Conservation (phyloP, 2,888 invertebrate species). For the Ceraclea dissimilis region DNA sequence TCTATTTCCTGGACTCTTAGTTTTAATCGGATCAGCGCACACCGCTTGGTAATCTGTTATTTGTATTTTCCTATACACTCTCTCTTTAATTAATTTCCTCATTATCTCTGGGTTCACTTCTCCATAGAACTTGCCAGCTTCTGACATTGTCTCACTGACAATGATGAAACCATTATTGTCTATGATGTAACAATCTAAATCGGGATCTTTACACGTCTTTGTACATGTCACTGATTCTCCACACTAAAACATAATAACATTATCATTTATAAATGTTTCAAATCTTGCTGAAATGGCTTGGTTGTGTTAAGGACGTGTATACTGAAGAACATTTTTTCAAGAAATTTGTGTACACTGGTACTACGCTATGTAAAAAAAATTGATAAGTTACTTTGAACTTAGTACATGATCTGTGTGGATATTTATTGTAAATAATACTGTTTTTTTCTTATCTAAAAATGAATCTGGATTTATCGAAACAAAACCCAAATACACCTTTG, state of each 20-base stretch:
- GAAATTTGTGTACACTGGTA: neutral
- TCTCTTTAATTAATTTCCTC: conserved; percentile 62
- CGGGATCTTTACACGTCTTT: conserved; percentile 54
- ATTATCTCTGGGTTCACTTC: conserved; percentile 74
- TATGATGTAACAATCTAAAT: conserved; percentile 73
- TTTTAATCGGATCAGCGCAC: conserved; percentile 64
- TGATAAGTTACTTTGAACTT: too few species aligned
- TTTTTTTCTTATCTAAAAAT: too few species aligned
- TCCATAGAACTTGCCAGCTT: conserved; percentile 83
- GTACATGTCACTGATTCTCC: conserved; percentile 41
- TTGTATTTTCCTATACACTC: conserved; percentile 65
- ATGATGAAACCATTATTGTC: conserved; percentile 87
- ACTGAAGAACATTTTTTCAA: neutral
- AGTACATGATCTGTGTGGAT: too few species aligned
- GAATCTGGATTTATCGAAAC: too few species aligned
- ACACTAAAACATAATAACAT: conserved; percentile 28
- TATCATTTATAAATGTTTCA: too few species aligned
- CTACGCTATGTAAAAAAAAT: neutral
- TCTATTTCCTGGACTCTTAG: conserved; percentile 52
- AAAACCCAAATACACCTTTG: too few species aligned
- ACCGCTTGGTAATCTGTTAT: conserved; percentile 87
- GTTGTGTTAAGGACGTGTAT: neutral
- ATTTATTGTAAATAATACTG: too few species aligned
- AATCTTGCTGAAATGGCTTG: neutral
- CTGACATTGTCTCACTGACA: conserved; percentile 61